Evolutionary conservation across 2,797 vertebrate genomes (phyloP), one percentile per base, ranked within the genome.

Genomic region (Erithacus rubecula): DNA sequence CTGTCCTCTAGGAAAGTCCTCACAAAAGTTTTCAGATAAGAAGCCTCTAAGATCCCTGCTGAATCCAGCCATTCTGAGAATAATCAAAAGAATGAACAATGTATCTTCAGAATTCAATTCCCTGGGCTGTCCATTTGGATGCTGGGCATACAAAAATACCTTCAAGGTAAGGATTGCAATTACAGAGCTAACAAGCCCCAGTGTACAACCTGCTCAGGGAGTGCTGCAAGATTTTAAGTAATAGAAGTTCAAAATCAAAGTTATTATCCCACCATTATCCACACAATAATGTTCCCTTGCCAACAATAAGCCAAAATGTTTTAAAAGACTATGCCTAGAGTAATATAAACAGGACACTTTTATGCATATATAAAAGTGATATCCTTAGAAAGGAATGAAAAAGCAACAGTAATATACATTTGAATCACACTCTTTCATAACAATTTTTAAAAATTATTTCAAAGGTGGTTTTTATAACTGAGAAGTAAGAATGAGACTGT

Each of bases 291-390:
- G 53, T 78, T 90, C 85, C 87, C 86, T 84, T 43, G 62, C 32
- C 84, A 95, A 93, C 67, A 97, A 83, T 91, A 93, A 90, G 21
- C 15, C 30, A 79, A 59, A 69, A 80, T 34, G 70, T 90, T 96
- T 96, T 84, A 53, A 93, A 97, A 96, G 77, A 90, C 69, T 88
- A 86, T 80, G 29, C 71, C 86, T 90, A 63, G 15, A 79, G 39
- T 95, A 93, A 75, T 84, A 95, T 91, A 91, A 97, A 95, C 88
- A 93, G 79, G 96, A 87, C 53, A 72, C 1, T 95, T 97, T 96
- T 91, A 94, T 90, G 53, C 55, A 8, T 84, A 63, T 82, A 46
- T 91, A 83, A 95, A 94, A 91, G 58, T 12, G 10, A 94, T 91
- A 92, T n/a, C 24, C 65, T 81, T 59, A 63, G 59, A 87, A 94